phyloP scores from a whole-genome alignment of 2,888 invertebrate species.

The Antheraea yamamai region DNA sequence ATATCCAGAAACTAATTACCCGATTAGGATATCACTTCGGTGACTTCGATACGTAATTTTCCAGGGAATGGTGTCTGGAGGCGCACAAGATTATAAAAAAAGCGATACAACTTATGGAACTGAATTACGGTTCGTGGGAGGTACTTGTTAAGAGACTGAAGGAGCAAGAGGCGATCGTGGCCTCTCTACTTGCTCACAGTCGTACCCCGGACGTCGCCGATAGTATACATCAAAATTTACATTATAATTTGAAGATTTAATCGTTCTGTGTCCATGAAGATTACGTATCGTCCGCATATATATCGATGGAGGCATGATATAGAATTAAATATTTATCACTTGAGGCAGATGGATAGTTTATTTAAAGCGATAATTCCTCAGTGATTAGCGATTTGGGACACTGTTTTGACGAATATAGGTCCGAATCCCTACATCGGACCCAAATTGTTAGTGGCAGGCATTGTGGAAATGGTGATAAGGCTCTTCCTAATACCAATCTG shows the following conservation, averaged over 20 bases:
- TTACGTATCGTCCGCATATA: no score
- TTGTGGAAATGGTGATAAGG: no score
- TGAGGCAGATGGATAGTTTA: no score
- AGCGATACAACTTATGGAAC: constrained; percentile 74
- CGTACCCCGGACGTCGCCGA: constrained; percentile 45
- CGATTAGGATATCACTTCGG: no score
- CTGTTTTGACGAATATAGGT: no score
- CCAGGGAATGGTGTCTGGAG: constrained; percentile 75
- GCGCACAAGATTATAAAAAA: constrained; percentile 74
- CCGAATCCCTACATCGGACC: no score
- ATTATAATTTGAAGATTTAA: constrained; percentile 66
- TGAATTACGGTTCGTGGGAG: constrained; percentile 81
- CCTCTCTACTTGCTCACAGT: constrained; percentile 54
- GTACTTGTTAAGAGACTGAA: constrained; percentile 62
- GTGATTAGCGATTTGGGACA: no score
- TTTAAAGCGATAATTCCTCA: no score
- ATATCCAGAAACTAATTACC: background rate
- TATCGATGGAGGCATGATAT: no score
- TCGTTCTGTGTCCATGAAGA: background rate
- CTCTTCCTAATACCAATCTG: no score
- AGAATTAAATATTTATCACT: no score
- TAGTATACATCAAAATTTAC: constrained; percentile 57
- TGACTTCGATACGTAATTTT: constrained; percentile 19
- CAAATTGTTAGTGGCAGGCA: no score
- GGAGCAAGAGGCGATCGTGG: constrained; percentile 64